Base-by-base conservation (phyloP, 2,113 vertebrate genomes). In the Clarias batrachus region DNA sequence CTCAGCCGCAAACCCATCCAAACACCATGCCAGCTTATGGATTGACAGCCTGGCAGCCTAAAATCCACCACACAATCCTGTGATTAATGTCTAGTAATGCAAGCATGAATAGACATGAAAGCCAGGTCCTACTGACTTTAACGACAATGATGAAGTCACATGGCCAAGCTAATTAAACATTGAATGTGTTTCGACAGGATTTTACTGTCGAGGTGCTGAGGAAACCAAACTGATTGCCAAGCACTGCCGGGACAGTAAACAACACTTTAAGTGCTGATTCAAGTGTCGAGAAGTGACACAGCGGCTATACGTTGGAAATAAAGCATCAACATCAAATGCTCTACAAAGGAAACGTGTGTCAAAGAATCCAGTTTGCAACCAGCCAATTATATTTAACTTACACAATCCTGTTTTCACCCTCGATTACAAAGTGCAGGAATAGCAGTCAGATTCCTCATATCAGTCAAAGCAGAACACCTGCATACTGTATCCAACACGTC, bases 11-110 rank as follows among this genome's bases (percentile, higher is more conserved):
- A 85, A 68, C 76, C 41, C 62, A 76, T 68, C 30, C 65, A 30
- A 85, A 83, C 23, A 1, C 71, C 30, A 68, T 71, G 71, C 27
- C 30, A 86, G 60, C 78, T 85, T 81, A 77, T 52, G 57, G 66
- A 88, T 79, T 80, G 88, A 59, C 30, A 85, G 66, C 68, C 81
- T 59, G 21, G 80, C 52, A 59, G 60, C 76, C 16, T 9, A 27
- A 71, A 60, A 37, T 76, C 63, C 66, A 87, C 59, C 13, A 77
- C 73, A 60, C 68, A n/a, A 59, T 66, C 4, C 52, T 25, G n/a
- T 78, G 62, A 77, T 59, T 73, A 86, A 84, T 48, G 80, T 86
- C 65, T 87, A 84, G 63, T 73, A 66, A 78, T 52, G 21, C 11
- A 10, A 73, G 5, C 86, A 77, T 54, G 60, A 87, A 82, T 65